Percentiles rank a stretch among this genome's conserved stretches.
Evolutionary conservation across 53 echinoderm and acorn worm genomes (phyloP).

Genomic region (Glandiceps talaboti): DNA sequence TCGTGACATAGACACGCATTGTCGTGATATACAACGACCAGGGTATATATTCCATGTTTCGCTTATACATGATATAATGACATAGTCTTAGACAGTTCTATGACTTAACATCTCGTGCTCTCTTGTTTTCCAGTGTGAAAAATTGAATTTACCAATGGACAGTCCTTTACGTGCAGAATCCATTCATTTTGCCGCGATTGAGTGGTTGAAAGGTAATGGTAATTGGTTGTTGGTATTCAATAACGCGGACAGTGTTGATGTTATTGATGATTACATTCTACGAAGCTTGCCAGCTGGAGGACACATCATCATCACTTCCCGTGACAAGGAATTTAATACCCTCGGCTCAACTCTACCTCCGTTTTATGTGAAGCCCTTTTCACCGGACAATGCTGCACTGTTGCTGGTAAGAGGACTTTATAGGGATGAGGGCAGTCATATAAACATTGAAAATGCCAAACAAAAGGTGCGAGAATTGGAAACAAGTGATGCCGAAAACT

Average conservation of each 20-base stretch:
- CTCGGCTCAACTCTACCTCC: not conserved
- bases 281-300: not conserved
- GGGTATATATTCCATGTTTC: not conserved
- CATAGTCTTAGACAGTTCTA: not conserved
- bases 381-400: not conserved
- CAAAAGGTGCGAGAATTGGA: not conserved
- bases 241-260: not conserved
- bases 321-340: not conserved
- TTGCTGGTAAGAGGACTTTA: not conserved
- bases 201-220: not conserved
- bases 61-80: not conserved
- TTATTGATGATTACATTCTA: not conserved
- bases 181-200: not conserved
- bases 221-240: not conserved
- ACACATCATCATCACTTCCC: not conserved
- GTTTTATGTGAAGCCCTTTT: not conserved
- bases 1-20: too few relatives aligned
- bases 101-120: not conserved
- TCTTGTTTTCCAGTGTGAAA: not conserved
- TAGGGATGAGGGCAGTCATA: not conserved
- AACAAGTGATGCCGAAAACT: not conserved
- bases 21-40: too few relatives aligned
- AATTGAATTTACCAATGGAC: not conserved
- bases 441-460: not conserved
- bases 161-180: not conserved